These are phyloP conservation scores for Eustalomyia histrio DNA, from an alignment of 2,888 invertebrate species.

Conservation along the genomic window DNA sequence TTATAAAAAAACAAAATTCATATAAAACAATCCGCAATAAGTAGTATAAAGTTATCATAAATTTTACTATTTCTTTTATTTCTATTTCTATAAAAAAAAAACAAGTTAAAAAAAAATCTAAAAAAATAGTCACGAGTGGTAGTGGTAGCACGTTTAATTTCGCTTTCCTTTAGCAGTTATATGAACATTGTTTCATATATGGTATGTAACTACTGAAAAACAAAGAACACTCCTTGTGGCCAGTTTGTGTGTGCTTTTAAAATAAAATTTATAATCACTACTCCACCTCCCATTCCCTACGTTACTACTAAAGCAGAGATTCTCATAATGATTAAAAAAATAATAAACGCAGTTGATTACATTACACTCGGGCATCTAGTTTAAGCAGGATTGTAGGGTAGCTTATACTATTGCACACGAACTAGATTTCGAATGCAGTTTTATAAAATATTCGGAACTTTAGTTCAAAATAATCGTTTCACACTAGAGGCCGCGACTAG, in stretches of 20 bases:
- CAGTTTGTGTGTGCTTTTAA: slow-evolving; percentile 15
- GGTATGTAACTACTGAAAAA: slow-evolving; percentile 29
- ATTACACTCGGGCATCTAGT: too few relatives aligned
- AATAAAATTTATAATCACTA: slow-evolving; percentile 32
- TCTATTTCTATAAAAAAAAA: slow-evolving; percentile 2
- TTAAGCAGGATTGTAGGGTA: too few relatives aligned
- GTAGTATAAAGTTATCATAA: slow-evolving; percentile 48
- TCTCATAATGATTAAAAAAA: background rate
- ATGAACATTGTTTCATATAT: background rate
- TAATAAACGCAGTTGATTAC: too few relatives aligned
- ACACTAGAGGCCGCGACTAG: too few relatives aligned
- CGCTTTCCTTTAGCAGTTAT: slow-evolving; percentile 63
- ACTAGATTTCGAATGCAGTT: too few relatives aligned
- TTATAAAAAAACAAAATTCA: slow-evolving; percentile 17
- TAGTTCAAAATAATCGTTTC: too few relatives aligned
- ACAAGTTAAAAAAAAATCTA: slow-evolving; percentile 7
- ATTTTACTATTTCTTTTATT: slow-evolving; percentile 37
- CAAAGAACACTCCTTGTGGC: slow-evolving; percentile 57
- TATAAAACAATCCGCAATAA: slow-evolving; percentile 38
- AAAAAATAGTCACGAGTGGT: slow-evolving; percentile 54
- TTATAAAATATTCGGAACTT: too few relatives aligned
- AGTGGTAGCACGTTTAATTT: slow-evolving; percentile 57
- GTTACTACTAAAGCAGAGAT: background rate
- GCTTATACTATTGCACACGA: too few relatives aligned
- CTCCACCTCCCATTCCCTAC: background rate